Evolutionary conservation across 2,797 vertebrate species (phyloP), one percentile per base, ranked within the genome.

Genomic region (Tolypeutes matacus): DNA sequence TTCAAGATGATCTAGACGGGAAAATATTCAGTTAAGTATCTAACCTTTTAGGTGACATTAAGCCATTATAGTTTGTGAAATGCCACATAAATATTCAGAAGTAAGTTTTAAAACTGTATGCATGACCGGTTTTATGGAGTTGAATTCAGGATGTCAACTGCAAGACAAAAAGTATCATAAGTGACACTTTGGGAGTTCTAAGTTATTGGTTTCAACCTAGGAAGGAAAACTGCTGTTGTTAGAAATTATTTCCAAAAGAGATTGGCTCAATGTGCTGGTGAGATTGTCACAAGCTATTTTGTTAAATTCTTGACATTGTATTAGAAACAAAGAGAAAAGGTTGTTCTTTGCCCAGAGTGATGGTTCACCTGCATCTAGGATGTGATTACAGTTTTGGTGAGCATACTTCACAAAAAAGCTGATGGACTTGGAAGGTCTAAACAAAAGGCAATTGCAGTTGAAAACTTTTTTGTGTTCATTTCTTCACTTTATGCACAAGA

Each of bases 201-300:
- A 87, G 69, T 76, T 64, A 18, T 82, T 84, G 36, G 7, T 78
- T 75, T 64, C 27, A 83, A 73, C 12, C 25, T 39, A 51, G 12
- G 5, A 75, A 29, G 25, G 11, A 65, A 53, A 20, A 73, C 18
- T 85, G 29, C 51, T 77, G 23, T 76, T 65, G 62, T 67, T 78
- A 89, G 20, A 67, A 67, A 72, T 80, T 56, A 58, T 60, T 95
- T 83, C 87, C 29, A 83, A 46, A 96, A 85, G 56, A 86, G 69
- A 31, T 42, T 78, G n/a, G 36, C 10, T 36, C 1, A 51, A 23
- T 39, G 4, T 72, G 9, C 20, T 86, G 23, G 25, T 85, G 29
- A 95, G 23, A 82, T 18, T 39, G 67, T 70, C n/a, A 91, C 64
- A 69, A 80, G 67, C 1, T 58, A 77, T 60, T 88, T 84, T 84